These are phyloP conservation scores for Proteles cristata DNA, from an alignment of 2,113 vertebrate genomes.

Conservation along the genomic window DNA sequence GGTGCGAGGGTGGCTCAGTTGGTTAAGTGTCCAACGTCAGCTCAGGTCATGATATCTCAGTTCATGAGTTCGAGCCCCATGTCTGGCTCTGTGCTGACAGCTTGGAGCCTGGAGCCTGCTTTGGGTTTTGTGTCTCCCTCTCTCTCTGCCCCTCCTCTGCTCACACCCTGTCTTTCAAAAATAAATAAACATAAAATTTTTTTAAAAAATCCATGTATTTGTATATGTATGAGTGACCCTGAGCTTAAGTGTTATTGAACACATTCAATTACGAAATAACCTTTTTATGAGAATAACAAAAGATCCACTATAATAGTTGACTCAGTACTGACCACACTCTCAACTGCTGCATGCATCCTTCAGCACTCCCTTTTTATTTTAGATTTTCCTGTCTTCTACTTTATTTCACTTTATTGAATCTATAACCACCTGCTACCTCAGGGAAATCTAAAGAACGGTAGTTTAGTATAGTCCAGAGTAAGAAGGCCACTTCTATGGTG, in stretches of 20 bases:
- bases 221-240: neutral
- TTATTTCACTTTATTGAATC: neutral
- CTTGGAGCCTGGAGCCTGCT: too few species aligned
- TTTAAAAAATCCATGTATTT: neutral
- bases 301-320: neutral
- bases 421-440: neutral
- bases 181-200: too few species aligned
- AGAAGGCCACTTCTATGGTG: neutral
- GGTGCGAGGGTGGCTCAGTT: too few species aligned
- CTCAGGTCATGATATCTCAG: too few species aligned
- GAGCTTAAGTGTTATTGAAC: slow-evolving; percentile 26
- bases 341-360: neutral
- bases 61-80: too few species aligned
- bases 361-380: neutral
- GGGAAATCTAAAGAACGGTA: neutral
- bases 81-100: too few species aligned
- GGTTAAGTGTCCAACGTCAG: too few species aligned
- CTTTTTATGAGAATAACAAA: neutral
- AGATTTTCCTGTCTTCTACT: neutral
- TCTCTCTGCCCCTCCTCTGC: too few species aligned
- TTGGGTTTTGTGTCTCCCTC: too few species aligned
- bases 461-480: neutral
- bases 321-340: neutral
- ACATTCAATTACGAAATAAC: slow-evolving; percentile 11
- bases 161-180: too few species aligned